Percentiles rank a stretch among this genome's conserved stretches.
phyloP scores from a whole-genome alignment of 2,888 invertebrate species.

The Silvanus unidentatus region DNA sequence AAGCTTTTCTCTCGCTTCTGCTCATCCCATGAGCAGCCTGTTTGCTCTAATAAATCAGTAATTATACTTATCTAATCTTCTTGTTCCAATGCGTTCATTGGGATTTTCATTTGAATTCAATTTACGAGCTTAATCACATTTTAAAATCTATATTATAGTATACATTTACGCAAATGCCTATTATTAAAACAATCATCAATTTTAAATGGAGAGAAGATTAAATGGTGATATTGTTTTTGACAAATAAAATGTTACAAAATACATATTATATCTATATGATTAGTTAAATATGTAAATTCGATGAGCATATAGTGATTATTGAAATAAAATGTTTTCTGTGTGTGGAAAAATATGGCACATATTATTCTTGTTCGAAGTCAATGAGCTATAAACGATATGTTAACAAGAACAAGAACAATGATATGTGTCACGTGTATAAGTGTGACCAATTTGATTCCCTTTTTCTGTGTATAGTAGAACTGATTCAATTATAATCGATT shows the following conservation, averaged over 20 bases:
- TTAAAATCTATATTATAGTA: conserved; percentile 32
- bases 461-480: background rate
- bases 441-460: background rate
- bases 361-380: background rate
- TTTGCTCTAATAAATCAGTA: conserved; percentile 42
- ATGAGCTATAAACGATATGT: conserved; percentile 1
- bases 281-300: too few relatives aligned
- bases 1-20: too few relatives aligned
- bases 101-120: conserved; percentile 39
- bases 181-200: conserved; percentile 10
- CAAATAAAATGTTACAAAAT: too few relatives aligned
- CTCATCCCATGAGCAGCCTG: conserved; percentile 16
- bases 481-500: conserved; percentile 10
- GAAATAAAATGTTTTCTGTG: too few relatives aligned
- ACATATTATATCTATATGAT: too few relatives aligned
- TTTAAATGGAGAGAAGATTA: conserved; percentile 9
- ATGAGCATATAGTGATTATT: too few relatives aligned
- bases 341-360: too few relatives aligned
- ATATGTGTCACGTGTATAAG: conserved; percentile 1
- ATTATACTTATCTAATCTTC: conserved; percentile 45
- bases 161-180: conserved; percentile 16
- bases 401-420: background rate
- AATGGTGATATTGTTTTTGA: background rate
- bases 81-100: conserved; percentile 40
- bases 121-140: conserved; percentile 37